Evolutionary conservation across 2,113 vertebrate genomes (phyloP).

Genomic region (Tylochromis polylepis): DNA sequence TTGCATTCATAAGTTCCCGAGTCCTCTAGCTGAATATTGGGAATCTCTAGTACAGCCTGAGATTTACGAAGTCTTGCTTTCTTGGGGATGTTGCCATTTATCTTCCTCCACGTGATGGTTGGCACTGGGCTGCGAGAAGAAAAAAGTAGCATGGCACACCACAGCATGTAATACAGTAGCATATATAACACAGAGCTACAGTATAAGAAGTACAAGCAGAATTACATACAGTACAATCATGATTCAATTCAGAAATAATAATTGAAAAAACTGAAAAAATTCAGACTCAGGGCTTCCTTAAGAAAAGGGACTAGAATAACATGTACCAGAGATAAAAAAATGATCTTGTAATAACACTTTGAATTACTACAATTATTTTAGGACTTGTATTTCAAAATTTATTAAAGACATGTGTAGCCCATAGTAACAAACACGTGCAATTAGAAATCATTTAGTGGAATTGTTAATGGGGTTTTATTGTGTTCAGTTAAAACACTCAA

Average conservation of each 20-base stretch:
- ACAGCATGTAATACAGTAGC: neutral
- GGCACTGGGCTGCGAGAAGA: slow-evolving; percentile 85
- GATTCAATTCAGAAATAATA: neutral
- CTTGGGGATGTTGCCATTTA: slow-evolving; percentile 91
- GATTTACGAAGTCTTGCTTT: slow-evolving; percentile 92
- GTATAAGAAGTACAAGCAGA: neutral
- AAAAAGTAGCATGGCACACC: neutral
- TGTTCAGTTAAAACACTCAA: too few relatives aligned
- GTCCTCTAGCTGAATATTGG: slow-evolving; percentile 91
- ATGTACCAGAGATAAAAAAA: neutral
- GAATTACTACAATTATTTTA: neutral
- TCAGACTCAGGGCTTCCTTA: neutral
- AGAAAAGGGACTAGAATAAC: neutral
- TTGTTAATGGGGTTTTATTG: too few relatives aligned
- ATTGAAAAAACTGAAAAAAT: neutral
- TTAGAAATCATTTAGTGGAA: too few relatives aligned
- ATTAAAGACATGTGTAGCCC: too few relatives aligned
- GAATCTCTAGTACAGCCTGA: slow-evolving; percentile 94
- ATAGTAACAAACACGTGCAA: too few relatives aligned
- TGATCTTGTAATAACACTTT: neutral
- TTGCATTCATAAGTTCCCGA: slow-evolving; percentile 91
- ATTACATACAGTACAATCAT: neutral
- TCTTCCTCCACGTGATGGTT: slow-evolving; percentile 95
- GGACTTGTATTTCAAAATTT: too few relatives aligned
- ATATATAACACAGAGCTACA: neutral